Base-by-base conservation (phyloP, 2,797 vertebrate genomes). In the Psittacula derbiana region DNA sequence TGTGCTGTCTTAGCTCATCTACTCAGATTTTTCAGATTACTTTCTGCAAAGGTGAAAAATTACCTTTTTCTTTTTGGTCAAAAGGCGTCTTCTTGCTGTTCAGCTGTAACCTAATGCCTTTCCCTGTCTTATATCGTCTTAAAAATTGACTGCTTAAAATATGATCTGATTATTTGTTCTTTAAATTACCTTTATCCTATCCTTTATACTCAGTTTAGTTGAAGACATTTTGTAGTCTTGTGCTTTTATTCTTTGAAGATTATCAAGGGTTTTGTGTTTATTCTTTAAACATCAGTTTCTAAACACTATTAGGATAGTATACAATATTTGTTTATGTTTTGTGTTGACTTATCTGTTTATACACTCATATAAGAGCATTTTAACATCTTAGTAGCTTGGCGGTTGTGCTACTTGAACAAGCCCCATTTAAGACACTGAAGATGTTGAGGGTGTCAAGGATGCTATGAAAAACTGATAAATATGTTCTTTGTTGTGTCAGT, bases 401-500 rank as follows among this genome's bases (percentile, higher is more conserved):
- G 16, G 75, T 96, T 93, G 78, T 97, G 91, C 98, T 98, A 79
- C 50, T 72, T 97, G 96, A 95, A 81, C 94, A 95, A 93, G 79
- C 87, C 49, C 55, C 64, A 70, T 86, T 91, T 92, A 90, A 80
- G 55, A 69, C 40, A 69, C 44, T 8, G 4, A 25, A 88, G 40
- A 78, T 76, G 11, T 25, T 71, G 36, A 80, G 31, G 49, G 20
- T 31, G 50, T 19, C 62, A 85, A 92, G 24, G 27, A 58, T 94
- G 93, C 88, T 94, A 53, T 80, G 91, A 92, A 96, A 98, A 98
- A 97, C 93, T 96, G 98, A 96, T 97, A 92, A 92, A 91, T 93
- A 86, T 94, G 92, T 81, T 98, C 92, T 98, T 97, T 98, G 92
- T 98, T 98, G 90, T 95, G 97, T 97, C 94, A 83, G 53, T 65